Evolutionary conservation across 2,113 vertebrate genomes (phyloP).

Genomic region (Lampris incognitus): DNA sequence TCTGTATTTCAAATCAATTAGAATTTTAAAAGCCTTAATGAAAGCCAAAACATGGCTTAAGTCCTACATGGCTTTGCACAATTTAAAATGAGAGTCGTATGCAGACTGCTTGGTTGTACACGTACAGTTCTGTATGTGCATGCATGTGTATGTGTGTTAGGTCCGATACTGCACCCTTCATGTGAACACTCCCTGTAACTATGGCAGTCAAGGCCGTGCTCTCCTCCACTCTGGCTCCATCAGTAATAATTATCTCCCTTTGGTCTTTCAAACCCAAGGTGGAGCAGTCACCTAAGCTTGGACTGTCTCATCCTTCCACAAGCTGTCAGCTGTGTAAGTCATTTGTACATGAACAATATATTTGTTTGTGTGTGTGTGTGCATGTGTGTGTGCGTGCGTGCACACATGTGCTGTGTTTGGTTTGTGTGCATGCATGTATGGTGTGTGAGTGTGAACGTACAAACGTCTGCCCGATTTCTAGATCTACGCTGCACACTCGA

Average conservation of each 20-base stretch:
- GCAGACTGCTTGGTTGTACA: too few species aligned
- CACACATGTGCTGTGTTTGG: too few species aligned
- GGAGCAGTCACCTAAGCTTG: constrained; percentile 42
- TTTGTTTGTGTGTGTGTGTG: constrained; percentile 2
- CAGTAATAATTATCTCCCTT: constrained; percentile 73
- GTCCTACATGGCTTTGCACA: too few species aligned
- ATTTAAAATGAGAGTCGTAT: too few species aligned
- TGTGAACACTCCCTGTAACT: constrained; percentile 27
- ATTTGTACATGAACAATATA: background rate
- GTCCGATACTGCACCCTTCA: constrained; percentile 20
- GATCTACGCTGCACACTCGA: constrained; percentile 23
- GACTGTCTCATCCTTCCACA: constrained; percentile 51
- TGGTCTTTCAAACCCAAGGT: constrained; percentile 50
- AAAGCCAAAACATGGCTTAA: too few species aligned
- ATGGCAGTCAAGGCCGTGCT: constrained; percentile 41
- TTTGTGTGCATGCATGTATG: background rate
- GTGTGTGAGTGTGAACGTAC: constrained; percentile 20
- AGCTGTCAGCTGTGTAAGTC: constrained; percentile 27
- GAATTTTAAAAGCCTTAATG: too few species aligned
- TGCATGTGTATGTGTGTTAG: too few species aligned
- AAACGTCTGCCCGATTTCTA: background rate
- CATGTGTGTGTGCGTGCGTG: background rate
- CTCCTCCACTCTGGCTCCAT: constrained; percentile 54
- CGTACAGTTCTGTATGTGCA: too few species aligned
- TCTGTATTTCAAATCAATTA: too few species aligned